These are phyloP conservation scores for Nicator chloris DNA, from an alignment of 2,113 vertebrate genomes.

Conservation along the genomic window DNA sequence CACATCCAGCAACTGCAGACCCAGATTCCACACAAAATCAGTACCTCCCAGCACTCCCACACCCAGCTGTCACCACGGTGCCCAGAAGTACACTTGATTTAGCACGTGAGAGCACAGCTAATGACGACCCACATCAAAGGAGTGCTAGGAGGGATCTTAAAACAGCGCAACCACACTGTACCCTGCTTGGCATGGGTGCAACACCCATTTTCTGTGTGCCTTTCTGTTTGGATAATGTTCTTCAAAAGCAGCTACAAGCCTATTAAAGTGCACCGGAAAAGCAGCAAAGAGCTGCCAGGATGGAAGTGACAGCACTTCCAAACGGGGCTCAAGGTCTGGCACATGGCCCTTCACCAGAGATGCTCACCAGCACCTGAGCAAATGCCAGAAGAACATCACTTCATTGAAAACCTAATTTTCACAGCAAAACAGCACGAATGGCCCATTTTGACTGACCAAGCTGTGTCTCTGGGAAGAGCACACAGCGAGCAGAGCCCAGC, in stretches of 20 bases:
- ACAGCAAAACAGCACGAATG: fast-evolving
- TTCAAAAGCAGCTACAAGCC: background rate
- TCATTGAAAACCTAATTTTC: background rate
- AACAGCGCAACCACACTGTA: background rate
- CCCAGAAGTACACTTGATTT: background rate
- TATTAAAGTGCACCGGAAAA: background rate
- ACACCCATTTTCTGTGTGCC: background rate
- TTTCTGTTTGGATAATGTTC: background rate
- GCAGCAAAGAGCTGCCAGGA: background rate
- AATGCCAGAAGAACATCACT: background rate
- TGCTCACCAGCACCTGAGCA: background rate
- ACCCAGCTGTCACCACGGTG: background rate
- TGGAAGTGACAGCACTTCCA: background rate
- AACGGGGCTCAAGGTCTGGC: background rate
- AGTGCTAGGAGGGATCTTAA: background rate
- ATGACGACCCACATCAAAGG: background rate
- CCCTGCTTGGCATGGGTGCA: background rate
- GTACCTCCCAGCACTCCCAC: background rate
- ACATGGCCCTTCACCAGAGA: background rate
- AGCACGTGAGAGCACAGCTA: background rate
- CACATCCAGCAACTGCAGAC: background rate
- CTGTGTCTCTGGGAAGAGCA: background rate
- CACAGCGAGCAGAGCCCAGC: background rate
- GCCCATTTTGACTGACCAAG: background rate
- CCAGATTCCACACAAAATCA: background rate